phyloP scores from a whole-genome alignment of 2,113 vertebrate genomes.

The Larimichthys crocea region DNA sequence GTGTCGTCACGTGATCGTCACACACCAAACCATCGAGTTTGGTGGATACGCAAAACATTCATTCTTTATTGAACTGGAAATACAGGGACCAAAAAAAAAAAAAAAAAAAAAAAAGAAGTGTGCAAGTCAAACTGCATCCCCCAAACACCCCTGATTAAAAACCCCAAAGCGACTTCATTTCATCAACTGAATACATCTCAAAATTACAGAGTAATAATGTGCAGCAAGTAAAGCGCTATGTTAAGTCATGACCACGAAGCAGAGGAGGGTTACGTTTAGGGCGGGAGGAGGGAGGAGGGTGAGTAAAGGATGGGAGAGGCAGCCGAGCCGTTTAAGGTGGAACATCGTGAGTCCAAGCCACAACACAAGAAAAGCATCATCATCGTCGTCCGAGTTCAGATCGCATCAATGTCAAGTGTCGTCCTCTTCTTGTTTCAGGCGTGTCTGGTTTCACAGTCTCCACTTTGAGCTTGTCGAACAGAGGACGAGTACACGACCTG shows the following conservation, averaged over 20 bases:
- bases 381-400: constrained; percentile 82
- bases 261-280: not conserved
- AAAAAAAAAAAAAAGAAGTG: constrained; percentile 46
- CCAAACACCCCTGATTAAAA: constrained; percentile 74
- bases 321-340: constrained; percentile 53
- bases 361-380: constrained; percentile 59
- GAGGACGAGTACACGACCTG: constrained; percentile 97
- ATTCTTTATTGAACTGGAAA: constrained; percentile 83
- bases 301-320: constrained; percentile 40
- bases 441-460: constrained; percentile 92
- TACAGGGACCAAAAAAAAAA: constrained; percentile 70
- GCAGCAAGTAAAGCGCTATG: constrained; percentile 77
- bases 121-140: constrained; percentile 77
- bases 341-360: constrained; percentile 62
- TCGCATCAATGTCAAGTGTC: constrained; percentile 99
- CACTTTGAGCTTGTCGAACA: constrained; percentile 94
- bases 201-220: constrained; percentile 69
- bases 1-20: not conserved
- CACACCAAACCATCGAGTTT: not conserved
- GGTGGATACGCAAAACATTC: constrained; percentile 81
- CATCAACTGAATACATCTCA: constrained; percentile 66
- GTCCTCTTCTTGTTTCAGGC: constrained; percentile 90
- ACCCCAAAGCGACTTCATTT: constrained; percentile 61
- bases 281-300: not conserved
- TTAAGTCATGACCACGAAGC: constrained; percentile 78